Evolutionary conservation across 2,797 vertebrate species (phyloP), one percentile per base, ranked within the genome.

Genomic region (Helarctos malayanus): DNA sequence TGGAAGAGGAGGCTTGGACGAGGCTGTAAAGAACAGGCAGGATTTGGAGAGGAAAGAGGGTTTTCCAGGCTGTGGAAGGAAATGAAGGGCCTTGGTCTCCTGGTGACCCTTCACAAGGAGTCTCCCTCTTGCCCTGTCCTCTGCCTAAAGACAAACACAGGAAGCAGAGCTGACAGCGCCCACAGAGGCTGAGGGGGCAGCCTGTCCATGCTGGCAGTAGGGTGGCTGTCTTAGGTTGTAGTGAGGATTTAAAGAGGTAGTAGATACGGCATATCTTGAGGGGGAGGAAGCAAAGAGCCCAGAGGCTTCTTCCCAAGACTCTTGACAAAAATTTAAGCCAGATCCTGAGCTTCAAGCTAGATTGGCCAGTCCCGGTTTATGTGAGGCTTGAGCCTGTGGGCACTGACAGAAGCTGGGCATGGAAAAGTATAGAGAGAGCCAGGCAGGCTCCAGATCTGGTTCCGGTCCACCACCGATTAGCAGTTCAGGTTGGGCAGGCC

Each of bases 21-120:
- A 85, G 85, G 25, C 73, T 91, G 79, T 61, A 56, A 85, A 93
- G 47, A 87, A 59, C 19, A 95, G 52, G 52, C 54, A 52, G 52
- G 47, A 63, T 91, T 94, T 95, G 23, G 25, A 95, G 65, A 56
- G n/a, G 52, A 59, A 88, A 5, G 45, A 41, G 7, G 29, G 45
- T 61, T 59, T 47, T 85, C 32, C 27, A 87, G 61, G 65, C 78
- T 93, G 7, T 23, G 25, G 13, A 86, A 89, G 47, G 19, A 49
- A 85, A 69, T 69, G 35, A 57, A 95, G 61, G 41, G 38, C 38
- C 73, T 93, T 84, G 27, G 29, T 56, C 75, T 92, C 25, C 8
- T 56, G 18, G 84, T 85, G 79, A 63, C 38, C 59, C 38, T 71
- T 54, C 68, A 27, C 15, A 41, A 52, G 49, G 45, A 52, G 8